phyloP scores from a whole-genome alignment of 2,888 invertebrate genomes.

The Prosapia bicincta region DNA sequence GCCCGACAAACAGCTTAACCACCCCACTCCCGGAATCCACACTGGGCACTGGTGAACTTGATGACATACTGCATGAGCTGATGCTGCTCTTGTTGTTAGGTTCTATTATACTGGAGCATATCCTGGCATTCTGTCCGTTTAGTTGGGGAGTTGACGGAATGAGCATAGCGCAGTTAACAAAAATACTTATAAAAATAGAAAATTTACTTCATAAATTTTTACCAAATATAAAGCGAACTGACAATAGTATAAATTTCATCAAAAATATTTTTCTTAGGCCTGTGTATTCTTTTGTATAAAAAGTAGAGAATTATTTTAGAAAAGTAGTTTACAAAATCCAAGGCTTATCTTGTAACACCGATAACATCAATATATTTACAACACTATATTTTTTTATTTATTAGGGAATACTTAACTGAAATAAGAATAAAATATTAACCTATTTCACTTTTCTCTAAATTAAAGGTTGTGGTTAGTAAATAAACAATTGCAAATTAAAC shows the following conservation, averaged over 20 bases:
- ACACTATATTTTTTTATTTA: too few species aligned
- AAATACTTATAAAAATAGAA: background rate
- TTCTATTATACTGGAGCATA: background rate
- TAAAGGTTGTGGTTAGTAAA: too few species aligned
- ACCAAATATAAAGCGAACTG: background rate
- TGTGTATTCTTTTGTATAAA: too few species aligned
- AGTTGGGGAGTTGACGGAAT: slow-evolving; percentile 1
- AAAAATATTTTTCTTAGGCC: background rate
- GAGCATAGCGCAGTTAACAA: background rate
- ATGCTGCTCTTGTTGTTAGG: background rate
- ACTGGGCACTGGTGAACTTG: slow-evolving; percentile 12
- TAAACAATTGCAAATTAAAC: too few species aligned
- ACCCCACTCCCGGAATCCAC: slow-evolving; percentile 45
- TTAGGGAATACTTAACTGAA: too few species aligned
- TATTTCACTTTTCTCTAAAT: too few species aligned
- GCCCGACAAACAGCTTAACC: slow-evolving; percentile 88
- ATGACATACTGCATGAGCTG: background rate
- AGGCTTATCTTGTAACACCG: too few species aligned
- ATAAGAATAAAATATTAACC: too few species aligned
- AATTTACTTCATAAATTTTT: background rate
- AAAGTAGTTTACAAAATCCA: too few species aligned
- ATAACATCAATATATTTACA: too few species aligned
- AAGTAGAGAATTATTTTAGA: too few species aligned
- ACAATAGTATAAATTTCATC: background rate
- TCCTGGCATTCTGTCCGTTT: slow-evolving; percentile 4